Base-by-base conservation (phyloP, 2,888 invertebrate species). In the Tetragonula carbonaria region DNA sequence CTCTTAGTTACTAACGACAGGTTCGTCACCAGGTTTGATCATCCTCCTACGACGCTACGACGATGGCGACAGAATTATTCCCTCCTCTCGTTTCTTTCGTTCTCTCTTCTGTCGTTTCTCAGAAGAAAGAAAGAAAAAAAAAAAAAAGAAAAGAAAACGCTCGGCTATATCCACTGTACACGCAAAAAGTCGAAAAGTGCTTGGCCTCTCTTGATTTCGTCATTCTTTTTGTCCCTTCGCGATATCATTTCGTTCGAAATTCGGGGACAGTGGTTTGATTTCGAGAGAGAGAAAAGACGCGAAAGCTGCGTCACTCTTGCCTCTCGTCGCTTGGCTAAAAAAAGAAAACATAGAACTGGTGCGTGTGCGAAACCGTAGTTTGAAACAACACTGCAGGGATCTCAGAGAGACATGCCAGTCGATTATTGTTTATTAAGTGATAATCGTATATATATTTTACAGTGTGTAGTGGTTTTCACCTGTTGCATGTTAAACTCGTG, bases 1-100 rank as follows among this genome's bases (percentile, higher is more conserved):
- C 94, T 93, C 93, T 93, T 94, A 93, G 93, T 93, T 93, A 88
- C 94, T 93, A 94, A 93, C 92, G 91, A 93, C 93, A 92, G 92
- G 92, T 93, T 28, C 93, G 92, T 92, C 92, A 90, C 91, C 89
- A 45, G 45, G 45, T 45, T 90, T 91, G 88, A 28, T 88, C 75
- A 86, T 82, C 83, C 83, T 88, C 90, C 90, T 92, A 90, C 74
- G 38, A 85, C 38, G 65, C 74, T 82, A 87, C 90, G 88, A 87
- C 90, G 90, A 91, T n/a, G 90, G 90, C 90, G 89, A 92, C 87
- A 85, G 86, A 83, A 78, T 74, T 71, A 55, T 5, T 72, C 65
- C 16, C 21, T 74, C 21, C 21, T 51, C n/a, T 45, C 2, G 33
- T 45, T 13, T 68, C 51, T n/a, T 18, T 8, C 28, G 28, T 28